Conservation (phyloP, 2,888 invertebrate species). For the Hirtodrosophila cameraria region DNA sequence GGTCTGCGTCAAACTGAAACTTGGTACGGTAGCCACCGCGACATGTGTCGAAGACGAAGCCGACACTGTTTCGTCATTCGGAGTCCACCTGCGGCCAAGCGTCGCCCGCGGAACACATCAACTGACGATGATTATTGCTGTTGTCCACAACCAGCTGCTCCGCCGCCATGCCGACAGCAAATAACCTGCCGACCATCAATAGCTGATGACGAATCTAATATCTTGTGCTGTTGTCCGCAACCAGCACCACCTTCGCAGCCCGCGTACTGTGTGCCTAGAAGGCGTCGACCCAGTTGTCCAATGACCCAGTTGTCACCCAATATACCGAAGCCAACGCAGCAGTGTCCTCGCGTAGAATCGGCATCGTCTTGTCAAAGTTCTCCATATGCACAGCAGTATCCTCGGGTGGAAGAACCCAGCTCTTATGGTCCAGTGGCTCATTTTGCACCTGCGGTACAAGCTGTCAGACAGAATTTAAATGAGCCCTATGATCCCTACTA, state of each 20-base stretch:
- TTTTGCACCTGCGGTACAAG: not conserved
- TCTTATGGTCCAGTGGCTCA: not conserved
- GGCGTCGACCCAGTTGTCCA: not conserved
- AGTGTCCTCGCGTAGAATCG: too few relatives aligned
- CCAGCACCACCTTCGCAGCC: not conserved
- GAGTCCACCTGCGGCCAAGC: slow-evolving; percentile 7
- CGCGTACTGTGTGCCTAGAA: not conserved
- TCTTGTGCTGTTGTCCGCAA: slow-evolving; percentile 11
- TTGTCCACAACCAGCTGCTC: not conserved
- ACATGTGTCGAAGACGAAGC: slow-evolving; percentile 2
- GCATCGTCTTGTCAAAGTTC: not conserved
- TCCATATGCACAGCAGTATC: not conserved
- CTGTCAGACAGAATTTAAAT: not conserved
- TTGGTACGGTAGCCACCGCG: not conserved
- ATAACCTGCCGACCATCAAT: not conserved
- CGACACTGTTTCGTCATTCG: slow-evolving; percentile 30
- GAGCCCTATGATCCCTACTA: slow-evolving; percentile 26
- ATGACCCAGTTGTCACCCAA: not conserved
- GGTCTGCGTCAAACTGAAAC: not conserved
- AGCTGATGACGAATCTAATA: not conserved
- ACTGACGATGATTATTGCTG: not conserved
- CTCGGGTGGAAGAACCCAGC: not conserved
- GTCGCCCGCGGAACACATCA: not conserved
- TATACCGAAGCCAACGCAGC: not conserved
- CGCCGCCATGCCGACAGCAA: not conserved